Evolutionary conservation across 2,113 vertebrate genomes (phyloP).

Genomic region (Dromiciops gliroides): DNA sequence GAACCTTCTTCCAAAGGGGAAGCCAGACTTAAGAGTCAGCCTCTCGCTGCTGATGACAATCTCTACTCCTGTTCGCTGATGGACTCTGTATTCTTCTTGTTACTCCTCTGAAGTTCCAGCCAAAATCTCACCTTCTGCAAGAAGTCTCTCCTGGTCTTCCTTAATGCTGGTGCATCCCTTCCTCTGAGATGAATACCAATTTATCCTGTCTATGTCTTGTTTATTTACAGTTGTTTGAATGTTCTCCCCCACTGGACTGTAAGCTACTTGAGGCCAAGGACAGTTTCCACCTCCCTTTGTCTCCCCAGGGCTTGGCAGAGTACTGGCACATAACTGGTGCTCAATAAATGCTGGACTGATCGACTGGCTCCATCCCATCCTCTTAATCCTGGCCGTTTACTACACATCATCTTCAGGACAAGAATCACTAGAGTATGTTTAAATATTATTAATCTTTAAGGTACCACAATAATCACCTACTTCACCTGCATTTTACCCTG

Average conservation of each 20-base stretch:
- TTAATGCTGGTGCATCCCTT: background rate
- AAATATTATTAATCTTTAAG: background rate
- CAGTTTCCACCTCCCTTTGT: background rate
- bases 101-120: background rate
- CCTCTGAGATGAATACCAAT: background rate
- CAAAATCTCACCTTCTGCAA: background rate
- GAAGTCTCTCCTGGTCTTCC: background rate
- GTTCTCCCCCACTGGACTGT: background rate
- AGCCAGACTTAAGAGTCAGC: background rate
- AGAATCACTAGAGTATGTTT: background rate
- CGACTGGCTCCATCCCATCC: background rate
- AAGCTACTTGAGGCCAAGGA: background rate
- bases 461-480: background rate
- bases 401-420: background rate
- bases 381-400: background rate
- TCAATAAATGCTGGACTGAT: background rate
- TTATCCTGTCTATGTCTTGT: background rate
- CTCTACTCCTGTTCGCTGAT: background rate
- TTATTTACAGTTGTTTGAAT: background rate
- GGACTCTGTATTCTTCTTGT: background rate
- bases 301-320: background rate
- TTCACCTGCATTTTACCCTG: background rate
- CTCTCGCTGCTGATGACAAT: background rate
- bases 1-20: background rate
- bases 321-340: background rate